These are phyloP conservation scores for Sarcophaga peregrina DNA, from an alignment of 1,140 invertebrate genomes.

Conservation along the genomic window DNA sequence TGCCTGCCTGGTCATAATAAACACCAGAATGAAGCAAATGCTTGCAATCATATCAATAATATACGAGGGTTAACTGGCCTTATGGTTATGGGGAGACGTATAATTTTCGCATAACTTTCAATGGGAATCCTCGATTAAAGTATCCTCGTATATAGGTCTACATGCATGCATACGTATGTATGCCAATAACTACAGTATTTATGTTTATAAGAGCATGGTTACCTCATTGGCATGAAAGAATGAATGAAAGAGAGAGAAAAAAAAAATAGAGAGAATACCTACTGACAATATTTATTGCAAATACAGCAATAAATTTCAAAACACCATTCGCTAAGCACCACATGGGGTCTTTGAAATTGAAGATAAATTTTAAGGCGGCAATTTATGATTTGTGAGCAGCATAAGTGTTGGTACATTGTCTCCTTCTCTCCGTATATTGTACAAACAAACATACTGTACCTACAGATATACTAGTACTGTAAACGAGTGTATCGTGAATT, in stretches of 20 bases:
- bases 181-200: background rate
- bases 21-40: too few relatives aligned
- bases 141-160: background rate
- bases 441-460: too few relatives aligned
- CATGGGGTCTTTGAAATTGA: constrained; percentile 67
- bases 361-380: constrained; percentile 67
- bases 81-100: background rate
- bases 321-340: constrained; percentile 67
- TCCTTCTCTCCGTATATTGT: background rate
- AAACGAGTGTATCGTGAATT: background rate
- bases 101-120: background rate
- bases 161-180: too few relatives aligned
- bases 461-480: too few relatives aligned
- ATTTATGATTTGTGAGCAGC: constrained; percentile 65
- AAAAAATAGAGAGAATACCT: constrained; percentile 33
- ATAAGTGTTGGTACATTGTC: constrained; percentile 42
- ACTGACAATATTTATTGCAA: constrained; percentile 67
- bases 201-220: background rate
- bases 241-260: background rate
- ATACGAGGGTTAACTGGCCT: background rate
- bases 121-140: background rate
- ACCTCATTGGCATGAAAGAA: background rate
- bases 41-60: background rate
- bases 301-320: constrained; percentile 67
- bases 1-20: too few relatives aligned